Conservation (phyloP, 2,888 invertebrate species). For the Eilema caniola region DNA sequence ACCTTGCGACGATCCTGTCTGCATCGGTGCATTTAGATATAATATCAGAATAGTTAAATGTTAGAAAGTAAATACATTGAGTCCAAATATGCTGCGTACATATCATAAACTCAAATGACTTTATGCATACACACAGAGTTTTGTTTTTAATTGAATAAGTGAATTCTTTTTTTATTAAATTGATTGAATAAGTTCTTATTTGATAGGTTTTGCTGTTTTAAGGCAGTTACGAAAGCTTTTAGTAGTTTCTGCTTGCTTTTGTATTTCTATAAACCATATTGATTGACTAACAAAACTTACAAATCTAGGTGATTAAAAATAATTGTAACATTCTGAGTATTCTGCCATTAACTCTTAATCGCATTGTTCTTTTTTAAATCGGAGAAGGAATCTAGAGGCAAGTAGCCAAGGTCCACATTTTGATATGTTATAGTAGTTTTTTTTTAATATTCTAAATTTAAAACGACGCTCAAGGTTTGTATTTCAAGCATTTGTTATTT, state of each 20-base stretch:
- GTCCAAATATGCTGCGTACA: not conserved
- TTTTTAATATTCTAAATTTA: conserved; percentile 1
- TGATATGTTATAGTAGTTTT: not conserved
- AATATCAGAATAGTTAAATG: not conserved
- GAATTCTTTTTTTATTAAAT: no score
- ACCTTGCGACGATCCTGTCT: not conserved
- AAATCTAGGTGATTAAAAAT: no score
- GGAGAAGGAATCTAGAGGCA: not conserved
- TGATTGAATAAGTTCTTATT: no score
- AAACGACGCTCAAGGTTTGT: not conserved
- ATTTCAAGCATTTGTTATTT: not conserved
- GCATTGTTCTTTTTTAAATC: not conserved
- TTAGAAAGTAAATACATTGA: not conserved
- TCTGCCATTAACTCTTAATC: not conserved
- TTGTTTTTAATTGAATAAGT: no score
- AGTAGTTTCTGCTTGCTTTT: no score
- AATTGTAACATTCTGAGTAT: no score
- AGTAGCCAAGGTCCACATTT: conserved; percentile 1
- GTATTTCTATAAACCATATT: no score
- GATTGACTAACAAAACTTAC: not conserved
- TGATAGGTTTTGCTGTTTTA: no score
- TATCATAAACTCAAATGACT: not conserved
- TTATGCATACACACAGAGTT: no score
- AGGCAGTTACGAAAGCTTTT: no score
- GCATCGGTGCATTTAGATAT: not conserved